phyloP scores from a whole-genome alignment of 2,888 invertebrate species.

The Hirtodrosophila trivittata region DNA sequence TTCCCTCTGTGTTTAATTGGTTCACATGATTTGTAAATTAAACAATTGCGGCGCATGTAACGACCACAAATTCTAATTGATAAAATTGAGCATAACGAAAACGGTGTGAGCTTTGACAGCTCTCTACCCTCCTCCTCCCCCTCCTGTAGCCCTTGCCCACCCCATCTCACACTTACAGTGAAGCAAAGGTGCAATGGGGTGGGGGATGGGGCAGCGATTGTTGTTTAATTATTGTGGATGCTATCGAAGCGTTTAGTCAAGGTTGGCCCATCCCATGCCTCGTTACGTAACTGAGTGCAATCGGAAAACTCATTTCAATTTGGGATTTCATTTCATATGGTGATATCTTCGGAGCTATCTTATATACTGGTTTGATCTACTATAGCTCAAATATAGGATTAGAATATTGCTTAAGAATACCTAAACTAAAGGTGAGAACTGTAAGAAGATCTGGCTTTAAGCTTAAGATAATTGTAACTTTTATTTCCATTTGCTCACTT shows the following conservation, averaged over 20 bases:
- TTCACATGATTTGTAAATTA: constrained; percentile 82
- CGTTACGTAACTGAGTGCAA: too few relatives aligned
- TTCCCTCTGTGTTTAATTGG: constrained; percentile 69
- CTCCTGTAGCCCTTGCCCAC: not conserved
- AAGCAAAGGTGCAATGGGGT: not conserved
- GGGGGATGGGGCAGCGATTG: constrained; percentile 7
- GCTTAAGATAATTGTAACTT: too few relatives aligned
- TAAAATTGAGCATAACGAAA: constrained; percentile 69
- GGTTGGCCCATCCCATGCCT: not conserved
- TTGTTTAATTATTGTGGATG: constrained; percentile 13
- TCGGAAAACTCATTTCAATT: too few relatives aligned
- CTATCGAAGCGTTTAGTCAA: not conserved
- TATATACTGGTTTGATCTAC: too few relatives aligned
- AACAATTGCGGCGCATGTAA: constrained; percentile 76
- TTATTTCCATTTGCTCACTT: too few relatives aligned
- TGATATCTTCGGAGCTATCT: too few relatives aligned
- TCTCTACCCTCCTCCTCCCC: constrained; percentile 16
- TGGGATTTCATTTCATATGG: too few relatives aligned
- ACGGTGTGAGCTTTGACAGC: constrained; percentile 75
- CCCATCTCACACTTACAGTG: not conserved
- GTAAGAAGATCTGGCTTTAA: too few relatives aligned
- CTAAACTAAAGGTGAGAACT: too few relatives aligned
- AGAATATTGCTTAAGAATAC: too few relatives aligned
- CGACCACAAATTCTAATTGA: constrained; percentile 71
- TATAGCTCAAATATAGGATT: too few relatives aligned